These are phyloP conservation scores for Orthosia gracilis DNA, from an alignment of 2,888 invertebrate genomes.

Conservation along the genomic window DNA sequence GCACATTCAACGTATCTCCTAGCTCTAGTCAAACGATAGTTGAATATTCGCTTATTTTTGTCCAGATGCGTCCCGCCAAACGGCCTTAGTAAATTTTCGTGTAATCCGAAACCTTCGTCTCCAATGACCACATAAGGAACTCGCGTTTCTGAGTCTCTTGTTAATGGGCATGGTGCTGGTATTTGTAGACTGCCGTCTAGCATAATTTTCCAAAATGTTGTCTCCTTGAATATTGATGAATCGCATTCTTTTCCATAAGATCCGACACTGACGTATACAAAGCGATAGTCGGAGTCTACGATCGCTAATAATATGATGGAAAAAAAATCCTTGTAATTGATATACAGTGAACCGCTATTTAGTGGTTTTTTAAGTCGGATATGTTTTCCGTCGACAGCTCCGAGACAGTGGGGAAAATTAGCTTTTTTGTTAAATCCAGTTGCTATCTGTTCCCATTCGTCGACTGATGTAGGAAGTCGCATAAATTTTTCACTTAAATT, in stretches of 20 bases:
- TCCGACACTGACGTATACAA: conserved; percentile 58
- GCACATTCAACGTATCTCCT: conserved; percentile 49
- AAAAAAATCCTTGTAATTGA: too few relatives aligned
- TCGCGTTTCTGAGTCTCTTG: conserved; percentile 47
- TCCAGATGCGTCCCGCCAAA: conserved; percentile 49
- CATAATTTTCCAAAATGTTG: conserved; percentile 63
- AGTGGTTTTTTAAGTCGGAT: too few relatives aligned
- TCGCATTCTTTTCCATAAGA: conserved; percentile 64
- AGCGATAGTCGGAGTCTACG: conserved; percentile 48
- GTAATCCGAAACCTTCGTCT: conserved; percentile 54
- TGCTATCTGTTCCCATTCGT: conserved; percentile 53
- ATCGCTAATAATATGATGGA: too few relatives aligned
- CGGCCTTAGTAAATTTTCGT: conserved; percentile 46
- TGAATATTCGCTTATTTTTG: conserved; percentile 48
- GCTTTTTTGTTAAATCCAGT: background rate
- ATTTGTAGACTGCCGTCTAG: conserved; percentile 58
- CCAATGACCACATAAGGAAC: conserved; percentile 49
- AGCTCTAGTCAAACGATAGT: conserved; percentile 46
- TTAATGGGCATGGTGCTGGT: conserved; percentile 58
- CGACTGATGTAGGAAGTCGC: conserved; percentile 52
- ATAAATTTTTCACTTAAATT: conserved; percentile 54
- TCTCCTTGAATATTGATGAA: conserved; percentile 63
- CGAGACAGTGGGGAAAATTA: too few relatives aligned
- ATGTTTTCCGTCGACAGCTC: too few relatives aligned
- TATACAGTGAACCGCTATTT: too few relatives aligned